Evolutionary conservation across 2,888 invertebrate species (phyloP), one percentile per base, ranked within the genome.

Genomic region (Colletes collaris): DNA sequence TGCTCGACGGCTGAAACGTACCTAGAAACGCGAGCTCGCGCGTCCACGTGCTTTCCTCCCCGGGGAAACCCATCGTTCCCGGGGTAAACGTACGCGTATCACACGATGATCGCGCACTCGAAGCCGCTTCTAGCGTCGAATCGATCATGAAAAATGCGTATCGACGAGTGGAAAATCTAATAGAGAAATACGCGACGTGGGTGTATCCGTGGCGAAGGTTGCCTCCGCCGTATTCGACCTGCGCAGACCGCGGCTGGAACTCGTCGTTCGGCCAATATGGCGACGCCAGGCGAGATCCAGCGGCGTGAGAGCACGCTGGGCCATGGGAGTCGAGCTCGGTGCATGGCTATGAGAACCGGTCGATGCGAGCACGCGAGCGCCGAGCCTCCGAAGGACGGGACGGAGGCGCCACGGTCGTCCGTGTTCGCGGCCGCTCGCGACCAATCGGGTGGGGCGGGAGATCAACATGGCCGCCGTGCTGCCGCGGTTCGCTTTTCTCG

Each of bases 231-330:
- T 74, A 77, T 81, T 71, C 82, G 84, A 84, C 84, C 86, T 88
- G 88, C 89, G 85, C 83, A 86, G 68, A 82, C 77, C 73, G 27
- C 13, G 62, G 56, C 70, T 44, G 74, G 74, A 79, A 86, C 84
- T 84, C 81, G 71, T 75, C 59, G 63, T 73, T 58, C 73, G 73
- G 82, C 49, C 90, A 90, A 89, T 81, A 91, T 91, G 90, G 90
- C 90, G 89, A 70, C 82, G 8, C 49, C 68, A n/a, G 49, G 46
- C 46, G 53, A 71, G 75, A 64, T 56, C 58, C 65, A 50, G 60
- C 40, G 53, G 19, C 53, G 56, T 13, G 74, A 70, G 73, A 72
- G 81, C 60, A 62, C 7, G 65, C 37, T 35, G 69, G 75, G 69
- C 63, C 56, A 71, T 75, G 71, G 66, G 71, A 71, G 59, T 72